These are phyloP conservation scores for Crocodylus rhombifer DNA, from an alignment of 2,797 vertebrate species.

Conservation along the genomic window DNA sequence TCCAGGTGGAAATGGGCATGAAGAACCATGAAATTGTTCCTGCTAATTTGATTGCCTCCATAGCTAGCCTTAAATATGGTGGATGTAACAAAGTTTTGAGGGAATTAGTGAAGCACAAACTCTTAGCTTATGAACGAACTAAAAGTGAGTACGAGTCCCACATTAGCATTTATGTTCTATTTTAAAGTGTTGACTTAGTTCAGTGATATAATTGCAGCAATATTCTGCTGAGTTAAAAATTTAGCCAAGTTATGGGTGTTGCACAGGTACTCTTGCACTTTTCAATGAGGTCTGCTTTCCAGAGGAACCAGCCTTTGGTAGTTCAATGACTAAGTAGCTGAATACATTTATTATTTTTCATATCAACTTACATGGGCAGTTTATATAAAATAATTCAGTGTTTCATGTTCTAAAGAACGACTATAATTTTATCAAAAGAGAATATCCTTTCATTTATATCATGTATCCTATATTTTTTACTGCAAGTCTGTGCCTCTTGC, in stretches of 20 bases:
- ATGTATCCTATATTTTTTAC: neutral
- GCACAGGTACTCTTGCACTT: neutral
- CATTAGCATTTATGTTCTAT: neutral
- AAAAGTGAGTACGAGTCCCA: slow-evolving; percentile 88
- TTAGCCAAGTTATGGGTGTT: neutral
- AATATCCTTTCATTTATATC: neutral
- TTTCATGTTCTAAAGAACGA: neutral
- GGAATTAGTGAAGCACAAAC: slow-evolving; percentile 95
- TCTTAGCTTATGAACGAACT: slow-evolving; percentile 89
- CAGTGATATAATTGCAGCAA: neutral
- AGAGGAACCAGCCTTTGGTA: neutral
- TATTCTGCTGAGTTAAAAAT: neutral
- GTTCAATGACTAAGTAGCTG: neutral
- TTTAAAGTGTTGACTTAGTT: neutral
- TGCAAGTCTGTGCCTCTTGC: neutral
- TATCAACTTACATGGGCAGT: neutral
- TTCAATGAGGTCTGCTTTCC: neutral
- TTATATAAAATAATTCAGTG: neutral
- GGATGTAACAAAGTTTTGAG: slow-evolving; percentile 96
- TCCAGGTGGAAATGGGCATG: slow-evolving; percentile 99
- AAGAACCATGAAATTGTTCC: slow-evolving; percentile 99
- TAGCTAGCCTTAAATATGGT: slow-evolving; percentile 95
- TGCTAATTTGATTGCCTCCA: slow-evolving; percentile 91
- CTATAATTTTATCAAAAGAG: neutral
- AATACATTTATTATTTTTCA: neutral